A percentile compares a stretch with the other conserved stretches of the same genome.
phyloP scores from a whole-genome alignment of 2,888 invertebrate species.

The Acronicta psi region DNA sequence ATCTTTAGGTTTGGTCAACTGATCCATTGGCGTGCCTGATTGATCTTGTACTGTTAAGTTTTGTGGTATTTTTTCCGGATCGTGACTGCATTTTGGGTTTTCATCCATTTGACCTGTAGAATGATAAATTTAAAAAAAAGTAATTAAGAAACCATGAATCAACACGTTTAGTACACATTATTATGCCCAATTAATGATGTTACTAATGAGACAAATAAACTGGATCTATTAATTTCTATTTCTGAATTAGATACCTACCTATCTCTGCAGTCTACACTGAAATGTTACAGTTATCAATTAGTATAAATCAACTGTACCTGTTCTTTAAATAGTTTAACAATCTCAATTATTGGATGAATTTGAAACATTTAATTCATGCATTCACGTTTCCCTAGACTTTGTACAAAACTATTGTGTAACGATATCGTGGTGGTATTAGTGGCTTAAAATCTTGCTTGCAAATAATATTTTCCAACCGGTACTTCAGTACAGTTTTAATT shows the following conservation, averaged over 20 bases:
- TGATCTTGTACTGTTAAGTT: conserved; percentile 24
- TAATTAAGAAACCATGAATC: too few relatives aligned
- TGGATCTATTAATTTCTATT: too few relatives aligned
- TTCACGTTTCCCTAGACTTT: not conserved
- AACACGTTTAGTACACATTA: too few relatives aligned
- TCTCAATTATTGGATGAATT: not conserved
- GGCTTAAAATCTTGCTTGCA: not conserved
- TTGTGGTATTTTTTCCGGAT: conserved; percentile 23
- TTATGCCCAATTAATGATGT: too few relatives aligned
- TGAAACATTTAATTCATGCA: not conserved
- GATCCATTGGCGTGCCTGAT: conserved; percentile 7
- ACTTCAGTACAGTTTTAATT: not conserved
- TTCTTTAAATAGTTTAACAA: not conserved
- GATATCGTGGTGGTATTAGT: too few relatives aligned
- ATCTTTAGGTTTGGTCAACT: conserved; percentile 2
- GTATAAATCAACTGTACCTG: conserved; percentile 7
- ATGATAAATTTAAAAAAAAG: not conserved
- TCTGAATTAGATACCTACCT: too few relatives aligned
- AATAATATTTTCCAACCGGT: not conserved
- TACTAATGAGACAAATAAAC: too few relatives aligned
- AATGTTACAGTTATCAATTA: too few relatives aligned
- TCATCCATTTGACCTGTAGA: conserved; percentile 53
- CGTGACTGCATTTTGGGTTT: conserved; percentile 55
- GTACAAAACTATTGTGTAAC: not conserved
- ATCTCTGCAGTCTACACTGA: too few relatives aligned